Percentiles rank a stretch among this genome's conserved stretches.
phyloP scores from a whole-genome alignment of 1,140 invertebrate species.

The Polypedilum pembai region DNA sequence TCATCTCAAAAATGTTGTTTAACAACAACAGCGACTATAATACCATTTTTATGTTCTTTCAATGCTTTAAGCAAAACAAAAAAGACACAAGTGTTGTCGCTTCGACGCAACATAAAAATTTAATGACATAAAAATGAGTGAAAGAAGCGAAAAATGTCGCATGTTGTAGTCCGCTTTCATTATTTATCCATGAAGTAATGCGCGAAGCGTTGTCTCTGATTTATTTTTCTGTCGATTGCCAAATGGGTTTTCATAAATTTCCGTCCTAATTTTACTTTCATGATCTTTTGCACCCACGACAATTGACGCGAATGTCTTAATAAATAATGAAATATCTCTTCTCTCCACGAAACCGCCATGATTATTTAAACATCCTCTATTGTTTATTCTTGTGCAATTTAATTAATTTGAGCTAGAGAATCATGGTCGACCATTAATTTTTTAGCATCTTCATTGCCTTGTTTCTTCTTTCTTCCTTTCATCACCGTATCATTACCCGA shows the following conservation, averaged over 20 bases:
- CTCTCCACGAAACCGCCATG: neutral
- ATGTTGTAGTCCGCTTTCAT: neutral
- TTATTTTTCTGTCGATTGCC: neutral
- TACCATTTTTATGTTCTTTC: too few species aligned
- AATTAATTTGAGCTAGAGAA: slow-evolving; percentile 4
- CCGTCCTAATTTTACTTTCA: neutral
- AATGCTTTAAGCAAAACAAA: neutral
- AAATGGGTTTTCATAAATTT: slow-evolving; percentile 1
- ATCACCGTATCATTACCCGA: neutral
- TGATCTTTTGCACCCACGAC: neutral
- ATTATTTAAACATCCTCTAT: neutral
- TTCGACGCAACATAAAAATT: neutral
- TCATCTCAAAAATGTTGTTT: neutral
- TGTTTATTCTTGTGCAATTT: slow-evolving; percentile 4
- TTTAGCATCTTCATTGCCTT: neutral
- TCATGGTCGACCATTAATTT: neutral
- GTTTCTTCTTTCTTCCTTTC: neutral
- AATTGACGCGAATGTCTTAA: too few species aligned
- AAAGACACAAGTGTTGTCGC: slow-evolving; percentile 11
- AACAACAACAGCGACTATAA: neutral
- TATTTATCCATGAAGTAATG: neutral
- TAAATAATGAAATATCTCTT: too few species aligned
- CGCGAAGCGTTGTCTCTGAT: neutral
- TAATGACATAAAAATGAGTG: slow-evolving; percentile 7
- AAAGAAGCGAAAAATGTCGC: neutral